These are phyloP conservation scores for Catocala sponsa DNA, from an alignment of 2,888 invertebrate species.

Conservation along the genomic window DNA sequence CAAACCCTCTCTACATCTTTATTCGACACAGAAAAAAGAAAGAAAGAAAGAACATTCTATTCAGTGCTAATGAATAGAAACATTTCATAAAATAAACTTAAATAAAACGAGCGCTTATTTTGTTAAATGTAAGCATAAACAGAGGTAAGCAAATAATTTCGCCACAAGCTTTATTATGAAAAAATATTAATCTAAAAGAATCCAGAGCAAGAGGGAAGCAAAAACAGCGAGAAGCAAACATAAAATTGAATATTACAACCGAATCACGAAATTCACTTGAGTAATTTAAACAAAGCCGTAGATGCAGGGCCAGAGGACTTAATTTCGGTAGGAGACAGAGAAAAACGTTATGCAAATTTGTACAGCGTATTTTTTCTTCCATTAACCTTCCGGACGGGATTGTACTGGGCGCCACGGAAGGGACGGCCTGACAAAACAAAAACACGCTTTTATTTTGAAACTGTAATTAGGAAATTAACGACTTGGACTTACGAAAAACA, in stretches of 20 bases:
- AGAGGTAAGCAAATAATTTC: conserved; percentile 40
- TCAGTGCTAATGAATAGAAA: conserved; percentile 14
- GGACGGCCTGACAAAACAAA: conserved; percentile 72
- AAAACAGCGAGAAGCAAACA: conserved; percentile 52
- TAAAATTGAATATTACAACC: conserved; percentile 73
- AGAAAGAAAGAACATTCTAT: not conserved
- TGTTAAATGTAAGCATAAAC: conserved; percentile 40
- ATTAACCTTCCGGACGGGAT: conserved; percentile 80
- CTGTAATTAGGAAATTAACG: conserved; percentile 87
- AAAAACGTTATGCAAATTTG: conserved; percentile 87
- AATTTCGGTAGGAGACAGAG: conserved; percentile 79
- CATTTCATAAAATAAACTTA: conserved; percentile 19
- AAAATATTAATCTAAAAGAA: conserved; percentile 53
- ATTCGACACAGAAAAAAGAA: conserved; percentile 7
- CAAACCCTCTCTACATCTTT: not conserved
- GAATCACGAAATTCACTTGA: conserved; percentile 78
- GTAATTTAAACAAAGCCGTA: conserved; percentile 83
- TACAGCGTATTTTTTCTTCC: conserved; percentile 86
- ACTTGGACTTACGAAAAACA: conserved; percentile 77
- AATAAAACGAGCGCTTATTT: conserved; percentile 35
- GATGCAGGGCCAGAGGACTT: conserved; percentile 77
- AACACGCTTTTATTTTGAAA: conserved; percentile 81
- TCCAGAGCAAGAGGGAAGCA: conserved; percentile 39
- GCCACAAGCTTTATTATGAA: conserved; percentile 37
- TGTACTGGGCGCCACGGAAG: conserved; percentile 63